Evolutionary conservation across 2,888 invertebrate genomes (phyloP), one percentile per base, ranked within the genome.

Genomic region (Temnothorax rugatulus): DNA sequence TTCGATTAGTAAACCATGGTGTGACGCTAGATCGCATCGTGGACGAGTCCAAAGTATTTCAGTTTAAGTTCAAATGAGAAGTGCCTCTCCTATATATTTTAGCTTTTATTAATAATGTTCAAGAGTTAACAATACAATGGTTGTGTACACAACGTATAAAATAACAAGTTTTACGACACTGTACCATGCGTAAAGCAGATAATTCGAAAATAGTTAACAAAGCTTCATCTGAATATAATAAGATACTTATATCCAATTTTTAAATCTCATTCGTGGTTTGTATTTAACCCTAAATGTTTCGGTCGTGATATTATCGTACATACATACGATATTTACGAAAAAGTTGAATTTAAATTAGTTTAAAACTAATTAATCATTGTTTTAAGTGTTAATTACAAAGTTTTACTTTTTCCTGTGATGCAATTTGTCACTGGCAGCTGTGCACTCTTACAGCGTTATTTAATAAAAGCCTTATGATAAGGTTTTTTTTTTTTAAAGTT

Each of bases 11-110:
- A 83, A 85, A 59, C 68, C 89, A 74, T 69, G 8, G 21, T 76
- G 68, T 77, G 63, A 71, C 50, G 18, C 15, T 50, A 76, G 69
- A 88, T 86, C 13, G 82, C 63, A 86, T 79, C 57, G 54, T 84
- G 84, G 66, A 82, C 83, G 76, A 84, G 50, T 52, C 57, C 85
- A 82, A 88, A 91, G 73, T 85, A 86, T 68, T 84, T 86, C 83
- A 71, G 83, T 90, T 88, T 91, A 84, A 84, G 83, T 88, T 91
- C 79, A 84, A 77, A 87, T 74, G 68, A 76, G 87, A 91, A 92
- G 91, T 92, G 92, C 90, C 91, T 91, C 83, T 82, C 87, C 83
- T 83, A 88, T 90, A 90, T 84, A 90, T 84, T 89, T 91, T 90
- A 87, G 86, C 82, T 92, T 92, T 90, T 92, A 91, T 90, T 86